These are phyloP conservation scores for Paramormyrops hopkinsi DNA, from an alignment of 2,797 vertebrate genomes.

Conservation along the genomic window DNA sequence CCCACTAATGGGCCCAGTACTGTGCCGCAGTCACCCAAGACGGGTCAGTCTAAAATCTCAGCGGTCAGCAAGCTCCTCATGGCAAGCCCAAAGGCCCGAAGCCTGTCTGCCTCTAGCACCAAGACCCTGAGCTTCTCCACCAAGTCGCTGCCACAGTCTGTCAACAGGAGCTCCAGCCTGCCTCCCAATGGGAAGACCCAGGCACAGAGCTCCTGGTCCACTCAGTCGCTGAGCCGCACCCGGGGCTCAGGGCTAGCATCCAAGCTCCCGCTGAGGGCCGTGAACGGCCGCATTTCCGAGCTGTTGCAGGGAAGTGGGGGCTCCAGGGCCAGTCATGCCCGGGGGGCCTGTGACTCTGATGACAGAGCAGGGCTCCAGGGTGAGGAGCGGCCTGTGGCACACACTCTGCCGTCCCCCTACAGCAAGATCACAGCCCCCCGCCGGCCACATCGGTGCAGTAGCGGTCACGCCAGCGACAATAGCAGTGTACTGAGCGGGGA, in stretches of 20 bases:
- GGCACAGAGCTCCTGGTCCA: constrained; percentile 78
- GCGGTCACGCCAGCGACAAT: constrained; percentile 88
- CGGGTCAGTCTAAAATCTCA: constrained; percentile 83
- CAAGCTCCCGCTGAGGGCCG: constrained; percentile 83
- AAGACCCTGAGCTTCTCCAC: constrained; percentile 94
- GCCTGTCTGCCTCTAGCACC: constrained; percentile 83
- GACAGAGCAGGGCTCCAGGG: constrained; percentile 36
- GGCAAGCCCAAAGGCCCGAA: constrained; percentile 85
- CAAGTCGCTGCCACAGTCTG: constrained; percentile 86
- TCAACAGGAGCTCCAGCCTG: constrained; percentile 79
- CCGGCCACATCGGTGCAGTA: constrained; percentile 85
- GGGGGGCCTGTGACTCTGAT: constrained; percentile 61
- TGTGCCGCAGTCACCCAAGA: constrained; percentile 75
- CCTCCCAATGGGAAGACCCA: constrained; percentile 75
- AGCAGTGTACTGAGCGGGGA: constrained; percentile 88
- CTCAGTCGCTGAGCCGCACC: constrained; percentile 88
- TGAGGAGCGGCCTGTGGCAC: constrained; percentile 69
- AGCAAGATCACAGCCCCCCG: constrained; percentile 95
- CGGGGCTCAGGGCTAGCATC: constrained; percentile 75
- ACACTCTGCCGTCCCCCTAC: constrained; percentile 87
- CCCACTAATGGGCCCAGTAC: constrained; percentile 60
- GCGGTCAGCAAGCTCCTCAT: constrained; percentile 93
- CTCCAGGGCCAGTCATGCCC: constrained; percentile 56
- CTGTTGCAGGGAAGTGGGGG: constrained; percentile 77
- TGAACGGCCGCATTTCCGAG: constrained; percentile 90